Percentiles rank a stretch among this genome's conserved stretches.
These are phyloP conservation scores for Micrasema minimum DNA, from an alignment of 1,140 invertebrate species.

Conservation along the genomic window DNA sequence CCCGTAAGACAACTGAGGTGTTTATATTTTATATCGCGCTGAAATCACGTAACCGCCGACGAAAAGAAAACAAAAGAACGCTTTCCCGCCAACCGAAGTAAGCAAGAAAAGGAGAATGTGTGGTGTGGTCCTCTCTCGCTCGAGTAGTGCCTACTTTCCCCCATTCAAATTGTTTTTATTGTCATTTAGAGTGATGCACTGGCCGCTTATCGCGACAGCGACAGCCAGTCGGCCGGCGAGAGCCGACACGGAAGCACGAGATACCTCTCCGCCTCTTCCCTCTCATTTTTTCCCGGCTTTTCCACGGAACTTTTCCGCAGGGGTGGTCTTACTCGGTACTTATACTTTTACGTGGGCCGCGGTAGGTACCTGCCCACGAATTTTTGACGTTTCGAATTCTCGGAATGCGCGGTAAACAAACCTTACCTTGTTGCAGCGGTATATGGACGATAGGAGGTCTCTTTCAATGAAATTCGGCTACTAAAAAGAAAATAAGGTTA, in stretches of 20 bases:
- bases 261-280: slow-evolving; percentile 33
- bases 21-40: too few relatives aligned
- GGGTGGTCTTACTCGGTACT: neutral
- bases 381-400: slow-evolving; percentile 13
- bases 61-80: slow-evolving; percentile 27
- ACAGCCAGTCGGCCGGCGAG: slow-evolving; percentile 48
- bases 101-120: slow-evolving; percentile 4
- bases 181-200: slow-evolving; percentile 47
- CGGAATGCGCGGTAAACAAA: slow-evolving; percentile 14
- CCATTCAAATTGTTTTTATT: slow-evolving; percentile 51
- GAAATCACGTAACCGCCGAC: neutral
- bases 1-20: slow-evolving; percentile 1
- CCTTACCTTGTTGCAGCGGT: neutral
- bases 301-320: neutral
- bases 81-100: slow-evolving; percentile 3
- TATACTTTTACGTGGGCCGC: neutral
- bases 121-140: neutral
- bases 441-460: neutral
- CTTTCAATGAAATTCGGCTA: neutral
- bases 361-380: slow-evolving; percentile 2
- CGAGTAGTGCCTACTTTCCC: slow-evolving; percentile 19
- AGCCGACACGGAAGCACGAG: slow-evolving; percentile 39
- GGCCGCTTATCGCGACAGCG: slow-evolving; percentile 45
- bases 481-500: too few relatives aligned
- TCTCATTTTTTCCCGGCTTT: slow-evolving; percentile 5